Conservation (phyloP, 2,888 invertebrate genomes). For the Abscondita cerata region DNA sequence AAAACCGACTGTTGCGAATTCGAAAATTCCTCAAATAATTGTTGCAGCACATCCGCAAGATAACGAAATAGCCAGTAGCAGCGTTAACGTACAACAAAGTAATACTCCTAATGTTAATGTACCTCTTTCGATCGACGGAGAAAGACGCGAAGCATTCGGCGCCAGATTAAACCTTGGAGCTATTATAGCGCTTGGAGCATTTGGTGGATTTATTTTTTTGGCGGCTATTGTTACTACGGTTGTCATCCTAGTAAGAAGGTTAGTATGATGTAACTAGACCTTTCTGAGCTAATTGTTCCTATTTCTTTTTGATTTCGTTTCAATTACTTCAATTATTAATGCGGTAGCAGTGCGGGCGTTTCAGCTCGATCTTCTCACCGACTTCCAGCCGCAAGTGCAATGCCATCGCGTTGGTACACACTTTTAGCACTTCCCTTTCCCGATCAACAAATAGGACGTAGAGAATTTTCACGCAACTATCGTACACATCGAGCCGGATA, state of each 20-base stretch:
- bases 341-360: constrained; percentile 54
- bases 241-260: constrained; percentile 89
- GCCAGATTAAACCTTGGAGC: constrained; percentile 85
- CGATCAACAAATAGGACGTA: constrained; percentile 88
- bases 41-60: constrained; percentile 75
- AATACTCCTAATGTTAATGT: constrained; percentile 72
- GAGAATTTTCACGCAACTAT: constrained; percentile 80
- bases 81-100: constrained; percentile 64
- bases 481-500: constrained; percentile 82
- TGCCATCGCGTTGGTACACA: constrained; percentile 88
- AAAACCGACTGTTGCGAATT: constrained; percentile 29
- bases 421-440: constrained; percentile 91
- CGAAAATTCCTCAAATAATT: constrained; percentile 37
- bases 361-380: constrained; percentile 60
- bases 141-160: constrained; percentile 64
- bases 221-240: constrained; percentile 89
- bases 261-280: constrained; percentile 47
- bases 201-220: constrained; percentile 89
- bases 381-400: constrained; percentile 62
- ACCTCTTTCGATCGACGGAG: constrained; percentile 70
- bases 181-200: constrained; percentile 87
- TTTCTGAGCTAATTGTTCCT: constrained; percentile 13
- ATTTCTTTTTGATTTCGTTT: constrained; percentile 25
- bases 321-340: constrained; percentile 33
- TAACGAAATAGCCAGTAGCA: constrained; percentile 70